These are phyloP conservation scores for Zaprionus lachaisei DNA, from an alignment of 1,140 invertebrate genomes.

Conservation along the genomic window DNA sequence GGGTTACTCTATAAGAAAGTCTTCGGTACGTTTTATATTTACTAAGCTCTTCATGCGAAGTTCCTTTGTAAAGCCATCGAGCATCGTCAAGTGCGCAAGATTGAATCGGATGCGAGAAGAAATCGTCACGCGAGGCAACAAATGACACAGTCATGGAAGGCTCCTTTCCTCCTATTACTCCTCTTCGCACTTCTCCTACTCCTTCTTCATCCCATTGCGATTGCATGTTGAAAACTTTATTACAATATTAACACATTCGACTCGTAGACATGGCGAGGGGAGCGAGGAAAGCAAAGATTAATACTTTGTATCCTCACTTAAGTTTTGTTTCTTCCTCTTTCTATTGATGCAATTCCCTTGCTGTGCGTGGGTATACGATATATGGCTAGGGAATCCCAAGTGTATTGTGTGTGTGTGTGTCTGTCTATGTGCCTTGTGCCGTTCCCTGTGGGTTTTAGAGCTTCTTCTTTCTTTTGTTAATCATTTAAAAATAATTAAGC, in stretches of 20 bases:
- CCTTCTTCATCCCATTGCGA: not conserved
- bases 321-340: not conserved
- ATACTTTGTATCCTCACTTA: slow-evolving; percentile 56
- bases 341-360: slow-evolving; percentile 18
- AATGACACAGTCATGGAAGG: not conserved
- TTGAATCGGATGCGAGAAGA: not conserved
- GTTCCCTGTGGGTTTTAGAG: slow-evolving; percentile 41
- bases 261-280: slow-evolving; percentile 1
- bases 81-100: not conserved
- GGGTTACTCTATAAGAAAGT: not conserved
- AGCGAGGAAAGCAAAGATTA: slow-evolving; percentile 28
- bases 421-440: slow-evolving; percentile 27
- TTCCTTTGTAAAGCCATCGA: not conserved
- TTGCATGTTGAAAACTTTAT: slow-evolving; percentile 67
- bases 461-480: slow-evolving; percentile 35
- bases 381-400: slow-evolving; percentile 4
- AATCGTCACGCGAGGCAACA: slow-evolving; percentile 1
- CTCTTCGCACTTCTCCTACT: not conserved
- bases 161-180: not conserved
- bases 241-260: slow-evolving; percentile 57
- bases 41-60: not conserved
- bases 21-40: not conserved
- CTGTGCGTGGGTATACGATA: slow-evolving; percentile 39
- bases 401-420: slow-evolving; percentile 27
- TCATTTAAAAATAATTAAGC: slow-evolving; percentile 79